Evolutionary conservation across 2,113 vertebrate genomes (phyloP).

Genomic region (Rana temporaria): DNA sequence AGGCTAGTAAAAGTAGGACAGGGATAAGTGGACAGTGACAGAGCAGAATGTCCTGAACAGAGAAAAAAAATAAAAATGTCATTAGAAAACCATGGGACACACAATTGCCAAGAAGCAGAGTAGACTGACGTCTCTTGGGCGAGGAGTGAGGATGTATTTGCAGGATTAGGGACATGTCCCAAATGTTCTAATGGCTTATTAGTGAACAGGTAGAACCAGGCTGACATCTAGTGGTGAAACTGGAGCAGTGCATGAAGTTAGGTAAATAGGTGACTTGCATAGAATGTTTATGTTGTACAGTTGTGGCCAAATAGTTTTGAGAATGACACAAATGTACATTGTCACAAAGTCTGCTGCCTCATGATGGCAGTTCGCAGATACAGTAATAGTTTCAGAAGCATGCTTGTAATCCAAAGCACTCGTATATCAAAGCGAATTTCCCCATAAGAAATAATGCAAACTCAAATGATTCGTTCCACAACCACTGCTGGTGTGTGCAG

Average conservation of each 20-base stretch:
- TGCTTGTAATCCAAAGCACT: too few relatives aligned
- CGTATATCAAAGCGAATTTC: too few relatives aligned
- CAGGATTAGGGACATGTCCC: not conserved
- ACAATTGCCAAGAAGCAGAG: not conserved
- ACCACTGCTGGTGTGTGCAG: too few relatives aligned
- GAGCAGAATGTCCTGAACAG: not conserved
- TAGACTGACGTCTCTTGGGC: not conserved
- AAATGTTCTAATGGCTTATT: not conserved
- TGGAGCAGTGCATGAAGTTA: not conserved
- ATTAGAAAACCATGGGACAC: not conserved
- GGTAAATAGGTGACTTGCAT: too few relatives aligned
- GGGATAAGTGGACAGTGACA: not conserved
- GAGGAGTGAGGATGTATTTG: not conserved
- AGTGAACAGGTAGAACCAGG: not conserved
- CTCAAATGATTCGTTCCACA: too few relatives aligned
- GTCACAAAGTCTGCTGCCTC: too few relatives aligned
- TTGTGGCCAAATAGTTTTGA: too few relatives aligned
- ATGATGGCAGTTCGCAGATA: too few relatives aligned
- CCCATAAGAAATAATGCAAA: too few relatives aligned
- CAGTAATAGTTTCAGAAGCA: too few relatives aligned
- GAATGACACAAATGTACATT: too few relatives aligned
- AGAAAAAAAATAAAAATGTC: not conserved
- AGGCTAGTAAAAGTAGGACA: not conserved
- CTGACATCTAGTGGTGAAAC: slow-evolving; percentile 36
- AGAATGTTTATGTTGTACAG: too few relatives aligned